Base-by-base conservation (phyloP, 2,113 vertebrate species). In the Oreochromis niloticus region DNA sequence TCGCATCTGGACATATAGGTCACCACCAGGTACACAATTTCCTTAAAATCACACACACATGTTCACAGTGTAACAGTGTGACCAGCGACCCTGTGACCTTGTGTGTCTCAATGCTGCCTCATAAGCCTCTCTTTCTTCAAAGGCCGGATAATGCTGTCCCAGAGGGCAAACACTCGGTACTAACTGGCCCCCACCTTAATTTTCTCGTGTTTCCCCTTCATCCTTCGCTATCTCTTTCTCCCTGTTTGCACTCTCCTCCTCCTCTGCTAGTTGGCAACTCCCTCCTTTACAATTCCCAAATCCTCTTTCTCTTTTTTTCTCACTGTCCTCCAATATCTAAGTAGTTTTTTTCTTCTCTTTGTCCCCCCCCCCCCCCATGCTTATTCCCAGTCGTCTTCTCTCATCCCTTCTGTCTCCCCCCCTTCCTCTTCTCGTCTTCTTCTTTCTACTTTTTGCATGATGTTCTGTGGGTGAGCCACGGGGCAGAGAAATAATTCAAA, bases 401-500 rank as follows among this genome's bases (percentile, higher is more conserved):
- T 61, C 84, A 24, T 59, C 66, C 61, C 66, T 54, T 36, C 79
- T 27, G 27, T 56, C 48, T 30, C 63, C 5, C 13, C 48, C 22
- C 22, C 4, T 10, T 10, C 43, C 30, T 14, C 19, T 56, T 55
- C 19, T 39, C 73, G n/a, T 55, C 78, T 52, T 61, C 30, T 50
- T 48, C 78, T 82, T 59, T 80, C 66, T 80, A 55, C 84, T 93
- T 91, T 90, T 84, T 81, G 79, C 86, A 54, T 87, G 79, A 86
- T 86, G 83, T 87, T 93, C 85, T 55, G 87, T 87, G 32, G 88
- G 86, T 88, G 92, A 94, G 95, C 96, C 93, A 95, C 75, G 22
- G 94, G 96, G 96, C 93, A 95, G 82, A 95, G 94, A 96, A 96
- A 97, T 96, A 96, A 97, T 97, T 97, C 94, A 96, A 95, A 95